Percentiles rank a stretch among this genome's conserved stretches.
These are phyloP conservation scores for Antidorcas marsupialis DNA, from an alignment of 2,113 vertebrate species.

Conservation along the genomic window DNA sequence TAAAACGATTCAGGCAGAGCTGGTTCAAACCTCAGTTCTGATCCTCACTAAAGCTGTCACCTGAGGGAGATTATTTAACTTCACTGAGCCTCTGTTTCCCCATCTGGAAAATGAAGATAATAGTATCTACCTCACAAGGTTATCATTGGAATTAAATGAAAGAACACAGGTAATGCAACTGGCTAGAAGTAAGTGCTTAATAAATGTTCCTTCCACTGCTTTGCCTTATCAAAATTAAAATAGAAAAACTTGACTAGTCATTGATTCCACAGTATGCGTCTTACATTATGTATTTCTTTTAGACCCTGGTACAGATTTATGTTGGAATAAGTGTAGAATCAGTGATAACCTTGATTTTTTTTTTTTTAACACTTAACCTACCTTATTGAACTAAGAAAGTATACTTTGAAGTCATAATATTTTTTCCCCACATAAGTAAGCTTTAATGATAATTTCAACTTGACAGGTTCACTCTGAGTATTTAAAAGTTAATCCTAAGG, in stretches of 20 bases:
- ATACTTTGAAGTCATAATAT: neutral
- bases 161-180: neutral
- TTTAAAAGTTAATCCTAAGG: slow-evolving; percentile 14
- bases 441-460: slow-evolving; percentile 11
- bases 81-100: slow-evolving; percentile 6
- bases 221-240: slow-evolving; percentile 31
- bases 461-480: neutral
- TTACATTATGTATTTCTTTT: neutral
- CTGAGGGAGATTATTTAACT: neutral
- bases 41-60: neutral
- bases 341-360: neutral
- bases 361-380: neutral
- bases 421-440: neutral
- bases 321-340: neutral
- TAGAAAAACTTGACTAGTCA: neutral
- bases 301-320: neutral
- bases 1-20: neutral
- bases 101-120: slow-evolving; percentile 29
- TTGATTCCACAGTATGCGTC: neutral
- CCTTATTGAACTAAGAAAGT: neutral
- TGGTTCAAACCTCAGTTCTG: neutral
- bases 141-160: slow-evolving; percentile 34
- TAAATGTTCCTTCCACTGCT: neutral
- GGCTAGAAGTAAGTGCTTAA: slow-evolving; percentile 10
- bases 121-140: neutral